Conservation (phyloP, 2,113 vertebrate species). For the Zosterops hypoxanthus region DNA sequence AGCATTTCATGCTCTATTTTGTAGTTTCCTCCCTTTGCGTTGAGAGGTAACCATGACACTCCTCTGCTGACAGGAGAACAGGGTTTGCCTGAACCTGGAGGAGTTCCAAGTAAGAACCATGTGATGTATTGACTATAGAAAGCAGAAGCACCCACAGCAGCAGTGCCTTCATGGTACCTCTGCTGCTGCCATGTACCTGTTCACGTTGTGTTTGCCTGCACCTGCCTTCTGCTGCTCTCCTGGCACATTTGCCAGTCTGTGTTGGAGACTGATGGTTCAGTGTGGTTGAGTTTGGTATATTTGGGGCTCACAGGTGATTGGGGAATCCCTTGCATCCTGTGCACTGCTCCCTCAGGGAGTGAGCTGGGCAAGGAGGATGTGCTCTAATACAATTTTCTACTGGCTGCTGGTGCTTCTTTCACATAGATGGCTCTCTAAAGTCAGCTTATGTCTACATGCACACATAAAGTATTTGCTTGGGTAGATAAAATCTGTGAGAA, state of each 20-base stretch:
- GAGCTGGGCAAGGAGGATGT: neutral
- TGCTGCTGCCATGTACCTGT: neutral
- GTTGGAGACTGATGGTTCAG: neutral
- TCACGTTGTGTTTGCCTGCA: rapidly evolving
- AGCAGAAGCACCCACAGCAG: neutral
- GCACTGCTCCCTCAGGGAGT: neutral
- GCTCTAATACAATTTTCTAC: neutral
- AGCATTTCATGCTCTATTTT: rapidly evolving
- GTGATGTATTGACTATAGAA: neutral
- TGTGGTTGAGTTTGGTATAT: neutral
- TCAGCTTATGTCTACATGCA: neutral
- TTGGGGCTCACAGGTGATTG: rapidly evolving
- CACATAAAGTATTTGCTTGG: neutral
- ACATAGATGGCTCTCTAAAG: neutral
- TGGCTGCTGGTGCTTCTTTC: neutral
- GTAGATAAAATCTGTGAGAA: slow-evolving; percentile 33
- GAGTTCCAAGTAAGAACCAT: neutral
- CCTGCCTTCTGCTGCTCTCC: neutral
- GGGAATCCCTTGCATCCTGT: neutral
- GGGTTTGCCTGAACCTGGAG: neutral
- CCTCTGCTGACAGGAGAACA: neutral
- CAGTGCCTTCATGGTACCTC: neutral
- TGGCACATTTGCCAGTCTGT: rapidly evolving
- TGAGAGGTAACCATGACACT: neutral
- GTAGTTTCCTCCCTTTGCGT: neutral